Evolutionary conservation across 2,888 invertebrate genomes (phyloP), one percentile per base, ranked within the genome.

Genomic region (Lithophane socia): DNA sequence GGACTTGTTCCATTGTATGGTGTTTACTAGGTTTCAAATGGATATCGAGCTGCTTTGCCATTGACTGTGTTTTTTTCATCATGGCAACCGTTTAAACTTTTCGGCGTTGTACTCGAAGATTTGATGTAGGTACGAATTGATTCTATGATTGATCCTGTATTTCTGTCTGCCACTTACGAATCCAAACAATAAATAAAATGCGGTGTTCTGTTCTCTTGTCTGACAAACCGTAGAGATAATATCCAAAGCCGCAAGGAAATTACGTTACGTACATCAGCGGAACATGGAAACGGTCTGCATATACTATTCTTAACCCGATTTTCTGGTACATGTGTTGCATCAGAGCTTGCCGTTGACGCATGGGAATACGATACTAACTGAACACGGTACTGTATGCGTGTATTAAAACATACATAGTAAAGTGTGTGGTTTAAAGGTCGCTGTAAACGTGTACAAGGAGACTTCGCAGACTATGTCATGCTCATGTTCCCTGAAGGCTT

Each of bases 271-370:
- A 86, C 68, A 74, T 74, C 72, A 74, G 65, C 71, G 71, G 63
- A 69, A 83, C 79, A 86, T 83, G 83, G 74, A 86, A 78, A 78
- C 84, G 63, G 67, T 76, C 73, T 84, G 79, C 77, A 86, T 84
- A 88, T 81, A 88, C 88, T 89, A 86, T 88, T 90, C 85, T 87
- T 88, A 89, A 85, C 86, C 74, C 86, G 86, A 88, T 88, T 90
- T 90, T 86, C 89, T 89, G 86, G 84, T 80, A 86, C 86, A 85
- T 77, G 75, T 79, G 90, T 92, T 93, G 92, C 93, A 92, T 93
- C 91, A 92, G 86, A 90, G 86, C 87, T 85, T 82, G 83, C 87
- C 84, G 89, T 92, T 93, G 92, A 93, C 92, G 93, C 91, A 93
- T 92, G 90, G 90, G 88, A 92, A 92, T 87, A 88, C 89, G 91